Percentiles rank a stretch among this genome's conserved stretches.
These are phyloP conservation scores for Conops quadrifasciatus DNA, from an alignment of 2,888 invertebrate genomes.

Conservation along the genomic window DNA sequence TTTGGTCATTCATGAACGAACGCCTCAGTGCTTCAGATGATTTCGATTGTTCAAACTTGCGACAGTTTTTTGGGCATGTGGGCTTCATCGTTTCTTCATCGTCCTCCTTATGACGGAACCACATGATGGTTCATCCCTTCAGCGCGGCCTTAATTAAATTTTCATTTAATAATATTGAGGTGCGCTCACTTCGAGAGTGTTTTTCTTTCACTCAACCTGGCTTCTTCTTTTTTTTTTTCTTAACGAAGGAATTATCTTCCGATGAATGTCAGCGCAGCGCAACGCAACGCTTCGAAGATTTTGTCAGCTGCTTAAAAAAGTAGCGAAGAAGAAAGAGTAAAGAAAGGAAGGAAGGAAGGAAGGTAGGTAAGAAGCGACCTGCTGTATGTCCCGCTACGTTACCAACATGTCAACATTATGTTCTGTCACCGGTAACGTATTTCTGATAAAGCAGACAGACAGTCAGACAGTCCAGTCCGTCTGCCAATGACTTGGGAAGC, in stretches of 20 bases:
- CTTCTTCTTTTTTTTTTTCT: neutral
- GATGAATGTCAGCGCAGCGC: conserved; percentile 25
- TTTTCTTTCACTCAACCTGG: neutral
- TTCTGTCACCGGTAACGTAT: conserved; percentile 42
- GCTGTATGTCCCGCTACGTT: conserved; percentile 23
- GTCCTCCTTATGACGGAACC: neutral
- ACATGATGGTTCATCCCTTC: neutral
- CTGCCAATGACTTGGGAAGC: neutral
- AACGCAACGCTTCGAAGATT: conserved; percentile 17
- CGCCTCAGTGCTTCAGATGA: conserved; percentile 26
- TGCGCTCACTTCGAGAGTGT: neutral
- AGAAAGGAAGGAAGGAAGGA: conserved; percentile 18
- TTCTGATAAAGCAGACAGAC: conserved; percentile 22
- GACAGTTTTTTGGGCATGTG: conserved; percentile 15
- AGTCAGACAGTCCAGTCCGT: neutral
- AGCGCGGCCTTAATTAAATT: conserved; percentile 5
- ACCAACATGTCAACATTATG: conserved; percentile 46
- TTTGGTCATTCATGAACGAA: neutral
- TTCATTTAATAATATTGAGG: neutral
- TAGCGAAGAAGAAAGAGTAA: conserved; percentile 33
- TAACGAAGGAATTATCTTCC: conserved; percentile 1
- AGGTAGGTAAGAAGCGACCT: conserved; percentile 8
- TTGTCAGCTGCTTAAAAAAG: conserved; percentile 31
- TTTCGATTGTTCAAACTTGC: neutral
- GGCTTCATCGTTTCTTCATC: neutral